A percentile compares a stretch with the other conserved stretches of the same genome.
phyloP scores from a whole-genome alignment of 2,797 vertebrate species.

The Eupleurogrammus muticus region DNA sequence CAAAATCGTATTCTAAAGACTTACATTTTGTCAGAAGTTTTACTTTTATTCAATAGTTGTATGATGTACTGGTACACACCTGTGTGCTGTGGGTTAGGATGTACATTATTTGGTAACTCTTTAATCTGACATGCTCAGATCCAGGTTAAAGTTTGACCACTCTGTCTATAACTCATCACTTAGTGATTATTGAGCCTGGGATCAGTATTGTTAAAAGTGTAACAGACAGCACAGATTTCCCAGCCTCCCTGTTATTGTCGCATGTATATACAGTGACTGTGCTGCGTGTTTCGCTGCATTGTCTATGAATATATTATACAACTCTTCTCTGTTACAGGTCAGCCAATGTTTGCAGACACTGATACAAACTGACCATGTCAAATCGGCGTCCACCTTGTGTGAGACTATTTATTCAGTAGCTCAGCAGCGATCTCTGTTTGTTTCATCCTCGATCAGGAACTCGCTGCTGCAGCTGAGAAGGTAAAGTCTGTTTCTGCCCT shows the following conservation, averaged over 20 bases:
- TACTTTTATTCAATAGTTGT: too few species aligned
- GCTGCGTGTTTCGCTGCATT: neutral
- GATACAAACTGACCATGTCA: neutral
- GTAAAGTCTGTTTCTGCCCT: constrained; percentile 25
- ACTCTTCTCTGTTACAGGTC: constrained; percentile 32
- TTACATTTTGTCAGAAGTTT: too few species aligned
- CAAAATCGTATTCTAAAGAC: too few species aligned
- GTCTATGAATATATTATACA: neutral
- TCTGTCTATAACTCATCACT: too few species aligned
- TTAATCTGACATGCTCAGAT: too few species aligned
- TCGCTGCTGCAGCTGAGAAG: constrained; percentile 22
- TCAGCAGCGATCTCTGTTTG: neutral
- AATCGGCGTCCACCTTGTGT: neutral
- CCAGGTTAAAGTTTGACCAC: too few species aligned
- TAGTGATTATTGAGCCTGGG: too few species aligned
- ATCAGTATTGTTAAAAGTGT: neutral
- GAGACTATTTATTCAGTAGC: neutral
- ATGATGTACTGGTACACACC: too few species aligned
- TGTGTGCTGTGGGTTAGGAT: too few species aligned
- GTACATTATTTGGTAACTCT: too few species aligned
- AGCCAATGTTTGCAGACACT: constrained; percentile 31
- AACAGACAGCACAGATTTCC: neutral
- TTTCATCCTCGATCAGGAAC: constrained; percentile 6
- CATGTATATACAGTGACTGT: too few species aligned
- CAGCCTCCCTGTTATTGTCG: neutral